phyloP scores from a whole-genome alignment of 2,888 invertebrate genomes.

The Epirrhoe tristata region DNA sequence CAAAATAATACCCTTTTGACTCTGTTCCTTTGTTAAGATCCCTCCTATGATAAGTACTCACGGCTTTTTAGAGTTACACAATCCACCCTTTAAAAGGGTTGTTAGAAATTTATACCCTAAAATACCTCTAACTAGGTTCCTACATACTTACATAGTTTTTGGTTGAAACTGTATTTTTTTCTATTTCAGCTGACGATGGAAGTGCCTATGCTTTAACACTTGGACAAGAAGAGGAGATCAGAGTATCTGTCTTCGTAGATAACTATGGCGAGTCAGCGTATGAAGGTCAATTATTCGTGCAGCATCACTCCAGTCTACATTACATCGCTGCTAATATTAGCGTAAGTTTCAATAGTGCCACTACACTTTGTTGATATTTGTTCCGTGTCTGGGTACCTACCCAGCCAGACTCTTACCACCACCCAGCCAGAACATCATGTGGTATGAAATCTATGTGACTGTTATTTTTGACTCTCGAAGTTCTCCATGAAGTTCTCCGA shows the following conservation, averaged over 20 bases:
- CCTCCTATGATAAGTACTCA: conserved; percentile 1
- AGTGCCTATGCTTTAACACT: conserved; percentile 84
- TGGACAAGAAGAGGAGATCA: conserved; percentile 91
- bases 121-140: not conserved
- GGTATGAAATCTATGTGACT: too few species aligned
- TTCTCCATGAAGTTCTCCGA: too few species aligned
- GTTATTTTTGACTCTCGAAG: too few species aligned
- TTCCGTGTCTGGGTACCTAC: too few species aligned
- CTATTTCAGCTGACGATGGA: conserved; percentile 69
- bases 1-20: conserved; percentile 4
- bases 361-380: too few species aligned
- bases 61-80: conserved; percentile 10
- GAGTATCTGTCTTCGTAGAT: conserved; percentile 89
- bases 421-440: too few species aligned
- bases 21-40: not conserved
- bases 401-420: too few species aligned
- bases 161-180: not conserved
- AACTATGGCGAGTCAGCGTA: conserved; percentile 96
- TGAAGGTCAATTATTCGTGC: conserved; percentile 92
- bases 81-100: conserved; percentile 2
- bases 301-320: conserved; percentile 91
- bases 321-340: conserved; percentile 91
- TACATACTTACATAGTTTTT: too few species aligned
- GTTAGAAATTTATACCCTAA: not conserved
- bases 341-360: conserved; percentile 77